Base-by-base conservation (phyloP, 2,797 vertebrate species). In the Enteromius unitaeniatus region DNA sequence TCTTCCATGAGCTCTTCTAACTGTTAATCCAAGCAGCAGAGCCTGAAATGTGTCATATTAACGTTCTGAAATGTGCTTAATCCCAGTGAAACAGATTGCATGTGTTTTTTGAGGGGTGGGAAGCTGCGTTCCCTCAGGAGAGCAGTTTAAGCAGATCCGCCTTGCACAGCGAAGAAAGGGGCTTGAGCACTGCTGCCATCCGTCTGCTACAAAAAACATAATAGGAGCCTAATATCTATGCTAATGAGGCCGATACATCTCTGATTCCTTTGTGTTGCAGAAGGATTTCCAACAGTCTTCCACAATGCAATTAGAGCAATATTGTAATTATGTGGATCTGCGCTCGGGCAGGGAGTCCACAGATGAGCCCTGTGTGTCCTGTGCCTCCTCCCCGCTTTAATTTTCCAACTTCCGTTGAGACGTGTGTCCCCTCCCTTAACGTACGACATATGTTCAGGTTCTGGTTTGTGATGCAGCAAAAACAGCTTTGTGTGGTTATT, bases 201-300 rank as follows among this genome's bases (percentile, higher is more conserved):
- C 81, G 55, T 8, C 51, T 82, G 60, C 84, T 89, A 88, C 83
- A 85, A 74, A 77, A 40, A 75, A 81, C 79, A 88, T 91, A 91
- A 84, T 67, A 82, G 84, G 83, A 89, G 90, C 84, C 91, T 92
- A 89, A 93, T 94, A 91, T 92, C 91, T 87, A 91, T 92, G 91
- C 89, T 93, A 93, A 94, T 92, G 90, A 90, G 88, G 78, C 86
- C 79, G 49, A 93, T 94, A 88, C 83, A 90, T 91, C 91, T 90
- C 87, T 93, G 92, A 93, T 93, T 92, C 92, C 92, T 94, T 94
- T 94, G 91, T 94, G 92, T 93, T 92, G 89, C 42, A 86, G 87
- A 80, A 88, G 92, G 90, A 92, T 91, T 91, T 92, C 86, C 88
- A 88, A 83, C 89, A 74, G 82, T 88, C 81, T 84, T 87, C 84